Evolutionary conservation across 2,113 vertebrate genomes (phyloP).

Genomic region (Cyrtonyx montezumae): DNA sequence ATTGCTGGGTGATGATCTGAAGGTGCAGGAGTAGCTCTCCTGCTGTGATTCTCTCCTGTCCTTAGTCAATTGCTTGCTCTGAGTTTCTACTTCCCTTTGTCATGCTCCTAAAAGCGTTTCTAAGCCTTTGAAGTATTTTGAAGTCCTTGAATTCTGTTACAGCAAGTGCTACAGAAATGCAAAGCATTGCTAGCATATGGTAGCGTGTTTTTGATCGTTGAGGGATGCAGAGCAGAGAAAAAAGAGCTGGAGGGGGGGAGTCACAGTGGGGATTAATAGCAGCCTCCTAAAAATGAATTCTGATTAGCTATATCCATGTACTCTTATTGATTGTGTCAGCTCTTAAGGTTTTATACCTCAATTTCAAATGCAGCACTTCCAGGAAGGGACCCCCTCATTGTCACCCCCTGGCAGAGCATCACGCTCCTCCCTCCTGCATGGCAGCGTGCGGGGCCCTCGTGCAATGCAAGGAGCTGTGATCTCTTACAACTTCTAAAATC

Average conservation of each 20-base stretch:
- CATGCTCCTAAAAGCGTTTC: background rate
- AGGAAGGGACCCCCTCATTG: background rate
- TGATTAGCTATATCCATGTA: background rate
- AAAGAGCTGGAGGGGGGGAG: background rate
- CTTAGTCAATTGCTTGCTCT: background rate
- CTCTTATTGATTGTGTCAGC: background rate
- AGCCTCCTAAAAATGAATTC: background rate
- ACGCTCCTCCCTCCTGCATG: accelerated
- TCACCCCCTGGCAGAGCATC: background rate
- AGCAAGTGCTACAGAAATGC: background rate
- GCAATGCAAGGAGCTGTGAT: background rate
- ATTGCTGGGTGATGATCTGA: background rate
- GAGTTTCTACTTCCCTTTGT: background rate
- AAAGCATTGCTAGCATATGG: background rate
- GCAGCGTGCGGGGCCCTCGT: background rate
- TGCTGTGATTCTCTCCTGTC: background rate
- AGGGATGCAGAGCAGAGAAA: background rate
- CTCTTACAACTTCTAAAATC: background rate
- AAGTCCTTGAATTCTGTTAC: background rate
- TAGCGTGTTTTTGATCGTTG: background rate
- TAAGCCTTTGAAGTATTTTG: background rate
- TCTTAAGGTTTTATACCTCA: background rate
- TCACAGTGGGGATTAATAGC: background rate
- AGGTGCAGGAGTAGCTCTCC: background rate
- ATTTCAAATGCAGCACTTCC: background rate